A percentile compares a stretch with the other conserved stretches of the same genome.
Evolutionary conservation across 2,113 vertebrate species (phyloP).

Genomic region (Corydoras sp.): DNA sequence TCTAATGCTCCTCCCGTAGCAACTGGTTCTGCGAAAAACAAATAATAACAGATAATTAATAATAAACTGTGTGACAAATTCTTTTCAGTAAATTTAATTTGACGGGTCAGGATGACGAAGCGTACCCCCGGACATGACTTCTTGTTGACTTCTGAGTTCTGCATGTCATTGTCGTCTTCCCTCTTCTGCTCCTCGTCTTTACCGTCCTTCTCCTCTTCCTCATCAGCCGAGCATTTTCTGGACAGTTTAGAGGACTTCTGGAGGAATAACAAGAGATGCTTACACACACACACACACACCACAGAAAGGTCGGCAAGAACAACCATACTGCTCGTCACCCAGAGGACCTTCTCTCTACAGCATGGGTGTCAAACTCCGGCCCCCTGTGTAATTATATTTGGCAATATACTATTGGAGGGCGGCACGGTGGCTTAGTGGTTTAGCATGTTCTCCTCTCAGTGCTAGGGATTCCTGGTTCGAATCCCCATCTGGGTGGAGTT

Average conservation of each 20-base stretch:
- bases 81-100: not conserved
- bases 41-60: not conserved
- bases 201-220: constrained; percentile 84
- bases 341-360: too few relatives aligned
- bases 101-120: not conserved
- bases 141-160: constrained; percentile 75
- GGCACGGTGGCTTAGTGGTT: too few relatives aligned
- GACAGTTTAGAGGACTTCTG: constrained; percentile 91
- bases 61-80: not conserved
- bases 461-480: too few relatives aligned
- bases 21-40: constrained; percentile 75
- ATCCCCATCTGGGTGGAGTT: too few relatives aligned
- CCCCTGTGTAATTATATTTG: too few relatives aligned
- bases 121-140: constrained; percentile 86
- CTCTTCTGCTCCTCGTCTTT: constrained; percentile 94
- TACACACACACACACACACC: too few relatives aligned
- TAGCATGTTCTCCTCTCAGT: too few relatives aligned
- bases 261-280: too few relatives aligned
- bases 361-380: too few relatives aligned
- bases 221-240: constrained; percentile 83
- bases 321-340: too few relatives aligned
- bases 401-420: too few relatives aligned
- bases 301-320: not conserved
- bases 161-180: constrained; percentile 82
- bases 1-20: constrained; percentile 67